These are phyloP conservation scores for Staurois parvus DNA, from an alignment of 2,797 vertebrate species.

Conservation along the genomic window DNA sequence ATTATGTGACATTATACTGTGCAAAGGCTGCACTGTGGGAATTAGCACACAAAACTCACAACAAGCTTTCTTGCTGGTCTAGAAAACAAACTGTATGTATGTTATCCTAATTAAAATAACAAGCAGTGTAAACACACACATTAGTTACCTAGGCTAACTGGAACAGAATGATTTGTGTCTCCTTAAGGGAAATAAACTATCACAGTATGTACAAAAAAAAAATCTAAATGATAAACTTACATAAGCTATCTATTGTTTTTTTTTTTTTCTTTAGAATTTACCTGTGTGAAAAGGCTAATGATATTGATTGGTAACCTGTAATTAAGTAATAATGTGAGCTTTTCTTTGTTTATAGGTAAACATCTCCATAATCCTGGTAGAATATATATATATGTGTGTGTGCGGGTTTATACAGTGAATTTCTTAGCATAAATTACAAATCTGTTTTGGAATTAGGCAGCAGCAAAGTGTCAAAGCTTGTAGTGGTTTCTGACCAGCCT, in stretches of 20 bases:
- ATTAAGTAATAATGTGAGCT: conserved; percentile 34
- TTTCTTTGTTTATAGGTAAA: conserved; percentile 20
- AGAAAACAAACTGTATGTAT: conserved; percentile 64
- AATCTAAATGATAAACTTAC: not conserved
- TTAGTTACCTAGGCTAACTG: conserved; percentile 65
- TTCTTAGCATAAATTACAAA: no score
- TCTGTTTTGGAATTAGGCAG: no score
- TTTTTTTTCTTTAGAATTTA: not conserved
- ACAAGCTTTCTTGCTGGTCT: conserved; percentile 64
- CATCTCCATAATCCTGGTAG: no score
- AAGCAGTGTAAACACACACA: conserved; percentile 67
- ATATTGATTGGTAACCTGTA: conserved; percentile 31
- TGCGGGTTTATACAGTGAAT: no score
- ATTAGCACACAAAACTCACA: conserved; percentile 68
- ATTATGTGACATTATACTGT: conserved; percentile 76
- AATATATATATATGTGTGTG: no score
- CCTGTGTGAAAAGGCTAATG: conserved; percentile 5
- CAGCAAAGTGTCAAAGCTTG: no score
- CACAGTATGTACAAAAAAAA: not conserved
- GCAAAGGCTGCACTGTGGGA: conserved; percentile 74
- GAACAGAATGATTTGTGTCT: conserved; percentile 50
- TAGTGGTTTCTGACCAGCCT: no score
- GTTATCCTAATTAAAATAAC: conserved; percentile 74
- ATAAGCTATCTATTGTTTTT: not conserved
- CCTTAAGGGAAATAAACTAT: conserved; percentile 23